Evolutionary conservation across 2,888 invertebrate species (phyloP).

Genomic region (Argyra leucocephala): DNA sequence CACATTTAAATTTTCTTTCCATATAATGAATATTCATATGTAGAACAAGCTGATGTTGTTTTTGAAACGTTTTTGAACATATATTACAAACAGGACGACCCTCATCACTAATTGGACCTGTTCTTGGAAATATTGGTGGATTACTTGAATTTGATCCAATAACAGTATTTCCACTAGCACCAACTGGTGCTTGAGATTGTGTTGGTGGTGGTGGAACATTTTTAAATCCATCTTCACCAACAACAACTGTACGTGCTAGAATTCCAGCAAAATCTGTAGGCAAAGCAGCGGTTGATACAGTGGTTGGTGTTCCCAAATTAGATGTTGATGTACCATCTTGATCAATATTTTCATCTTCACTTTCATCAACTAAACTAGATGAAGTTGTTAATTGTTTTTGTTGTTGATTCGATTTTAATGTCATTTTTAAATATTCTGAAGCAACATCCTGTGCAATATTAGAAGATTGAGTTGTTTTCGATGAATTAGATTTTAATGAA

Average conservation of each 20-base stretch:
- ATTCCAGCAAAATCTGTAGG: constrained; percentile 38
- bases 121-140: constrained; percentile 39
- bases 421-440: constrained; percentile 56
- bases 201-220: constrained; percentile 36
- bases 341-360: constrained; percentile 24
- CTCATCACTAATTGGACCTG: constrained; percentile 49
- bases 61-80: constrained; percentile 85
- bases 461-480: not conserved
- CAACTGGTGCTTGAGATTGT: not conserved
- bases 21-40: constrained; percentile 95
- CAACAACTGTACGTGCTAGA: constrained; percentile 44
- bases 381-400: not conserved
- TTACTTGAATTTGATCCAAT: constrained; percentile 31
- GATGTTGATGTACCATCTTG: constrained; percentile 28
- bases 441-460: constrained; percentile 56
- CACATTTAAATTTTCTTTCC: constrained; percentile 84
- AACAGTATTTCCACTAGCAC: constrained; percentile 20
- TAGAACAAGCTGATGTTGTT: constrained; percentile 77
- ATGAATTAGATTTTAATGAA: not conserved
- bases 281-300: constrained; percentile 11
- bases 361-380: constrained; percentile 13
- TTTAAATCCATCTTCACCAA: constrained; percentile 55
- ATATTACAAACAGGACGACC: constrained; percentile 71
- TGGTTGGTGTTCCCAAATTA: constrained; percentile 17
- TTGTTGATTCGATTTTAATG: constrained; percentile 28